A percentile compares a stretch with the other conserved stretches of the same genome.
Evolutionary conservation across 2,113 vertebrate species (phyloP).

Genomic region (Oceanites oceanicus): DNA sequence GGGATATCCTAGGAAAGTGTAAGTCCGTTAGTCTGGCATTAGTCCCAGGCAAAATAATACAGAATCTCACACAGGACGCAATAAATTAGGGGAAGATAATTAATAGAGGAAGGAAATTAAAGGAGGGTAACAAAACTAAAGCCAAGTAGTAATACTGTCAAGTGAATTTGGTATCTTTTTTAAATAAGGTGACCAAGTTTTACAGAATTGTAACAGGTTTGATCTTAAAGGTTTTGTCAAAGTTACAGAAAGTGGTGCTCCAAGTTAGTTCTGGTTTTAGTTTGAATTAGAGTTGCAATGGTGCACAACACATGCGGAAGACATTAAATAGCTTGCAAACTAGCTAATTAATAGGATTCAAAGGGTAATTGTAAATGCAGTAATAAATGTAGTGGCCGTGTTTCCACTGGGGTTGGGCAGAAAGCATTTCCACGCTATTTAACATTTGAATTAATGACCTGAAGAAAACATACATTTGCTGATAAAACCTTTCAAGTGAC

Average conservation of each 20-base stretch:
- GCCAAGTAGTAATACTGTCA: not conserved
- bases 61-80: constrained; percentile 34
- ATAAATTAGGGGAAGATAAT: constrained; percentile 55
- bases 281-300: not conserved
- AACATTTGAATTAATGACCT: not conserved
- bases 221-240: not conserved
- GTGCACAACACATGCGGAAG: rapidly evolving
- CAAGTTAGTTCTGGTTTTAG: not conserved
- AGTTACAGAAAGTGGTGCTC: not conserved
- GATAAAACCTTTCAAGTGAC: constrained; percentile 26
- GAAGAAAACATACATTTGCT: not conserved
- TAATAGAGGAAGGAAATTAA: constrained; percentile 64
- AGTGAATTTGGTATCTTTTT: not conserved
- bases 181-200: not conserved
- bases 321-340: not conserved
- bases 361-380: not conserved
- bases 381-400: not conserved
- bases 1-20: constrained; percentile 38
- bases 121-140: constrained; percentile 34
- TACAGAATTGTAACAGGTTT: not conserved
- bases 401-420: constrained; percentile 1
- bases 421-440: constrained; percentile 7
- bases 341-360: constrained; percentile 6
- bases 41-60: constrained; percentile 33
- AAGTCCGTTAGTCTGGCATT: not conserved